Evolutionary conservation across 2,888 invertebrate species (phyloP).

Genomic region (Zhuqinia jingwanae): DNA sequence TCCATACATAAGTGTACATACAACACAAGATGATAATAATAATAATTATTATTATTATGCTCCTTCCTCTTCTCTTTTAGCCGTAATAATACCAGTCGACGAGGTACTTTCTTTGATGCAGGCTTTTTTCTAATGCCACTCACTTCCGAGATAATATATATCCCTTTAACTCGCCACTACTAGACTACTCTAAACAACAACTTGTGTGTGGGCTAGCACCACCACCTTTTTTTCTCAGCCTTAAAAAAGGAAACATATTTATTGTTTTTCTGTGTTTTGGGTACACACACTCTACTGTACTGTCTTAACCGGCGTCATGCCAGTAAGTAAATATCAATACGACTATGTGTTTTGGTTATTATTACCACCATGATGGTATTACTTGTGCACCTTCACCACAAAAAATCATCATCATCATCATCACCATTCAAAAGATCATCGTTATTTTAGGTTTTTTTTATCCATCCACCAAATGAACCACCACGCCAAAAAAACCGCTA

Average conservation of each 20-base stretch:
- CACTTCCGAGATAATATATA: slow-evolving; percentile 6
- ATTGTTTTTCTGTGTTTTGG: slow-evolving; percentile 39
- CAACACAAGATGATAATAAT: neutral
- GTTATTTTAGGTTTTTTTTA: slow-evolving; percentile 32
- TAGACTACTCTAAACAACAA: too few species aligned
- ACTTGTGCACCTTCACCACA: slow-evolving; percentile 35
- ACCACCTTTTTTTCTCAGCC: neutral
- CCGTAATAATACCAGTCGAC: slow-evolving; percentile 12
- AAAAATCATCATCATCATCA: slow-evolving; percentile 35
- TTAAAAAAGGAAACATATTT: slow-evolving; percentile 33
- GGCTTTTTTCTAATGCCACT: neutral
- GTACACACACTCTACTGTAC: too few species aligned
- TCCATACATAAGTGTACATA: neutral
- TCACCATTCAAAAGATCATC: slow-evolving; percentile 24
- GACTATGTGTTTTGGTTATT: slow-evolving; percentile 33
- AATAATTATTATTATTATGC: neutral
- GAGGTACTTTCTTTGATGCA: slow-evolving; percentile 41
- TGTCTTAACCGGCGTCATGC: neutral
- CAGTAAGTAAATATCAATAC: slow-evolving; percentile 47
- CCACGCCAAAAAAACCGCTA: neutral
- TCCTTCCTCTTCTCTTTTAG: neutral
- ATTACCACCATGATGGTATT: slow-evolving; percentile 31
- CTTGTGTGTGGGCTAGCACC: neutral
- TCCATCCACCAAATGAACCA: slow-evolving; percentile 33
- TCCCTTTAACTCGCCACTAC: neutral